phyloP scores from a whole-genome alignment of 2,797 vertebrate species.

The Propithecus deckenii region DNA sequence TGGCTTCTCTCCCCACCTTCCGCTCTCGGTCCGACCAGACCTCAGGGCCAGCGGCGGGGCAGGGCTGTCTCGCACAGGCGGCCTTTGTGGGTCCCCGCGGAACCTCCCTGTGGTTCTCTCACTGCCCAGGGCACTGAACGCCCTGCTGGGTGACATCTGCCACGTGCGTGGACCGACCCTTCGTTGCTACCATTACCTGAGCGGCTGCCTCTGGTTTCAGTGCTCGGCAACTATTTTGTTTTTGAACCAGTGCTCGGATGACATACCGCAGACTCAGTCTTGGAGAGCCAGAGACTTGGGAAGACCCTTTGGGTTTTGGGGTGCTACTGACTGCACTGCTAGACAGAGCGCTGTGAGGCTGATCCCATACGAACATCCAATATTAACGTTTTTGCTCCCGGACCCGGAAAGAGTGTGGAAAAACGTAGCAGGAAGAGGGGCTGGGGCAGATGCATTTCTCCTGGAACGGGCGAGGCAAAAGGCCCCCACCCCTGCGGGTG shows the following conservation, averaged over 20 bases:
- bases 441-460: too few relatives aligned
- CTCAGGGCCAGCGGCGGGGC: neutral
- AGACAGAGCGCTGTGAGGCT: too few relatives aligned
- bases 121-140: too few relatives aligned
- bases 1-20: neutral
- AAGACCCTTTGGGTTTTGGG: neutral
- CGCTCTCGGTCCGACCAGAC: neutral
- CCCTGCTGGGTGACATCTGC: neutral
- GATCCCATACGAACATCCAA: accelerated
- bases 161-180: accelerated
- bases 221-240: neutral
- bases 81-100: neutral
- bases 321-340: neutral
- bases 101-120: neutral
- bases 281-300: neutral
- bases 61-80: neutral
- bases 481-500: neutral
- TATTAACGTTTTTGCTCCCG: neutral
- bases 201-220: neutral
- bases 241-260: neutral
- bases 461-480: neutral
- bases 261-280: neutral
- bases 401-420: neutral
- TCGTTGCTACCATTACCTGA: neutral
- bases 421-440: neutral